Base-by-base conservation (phyloP, 1,140 invertebrate genomes). In the Eciton burchellii region DNA sequence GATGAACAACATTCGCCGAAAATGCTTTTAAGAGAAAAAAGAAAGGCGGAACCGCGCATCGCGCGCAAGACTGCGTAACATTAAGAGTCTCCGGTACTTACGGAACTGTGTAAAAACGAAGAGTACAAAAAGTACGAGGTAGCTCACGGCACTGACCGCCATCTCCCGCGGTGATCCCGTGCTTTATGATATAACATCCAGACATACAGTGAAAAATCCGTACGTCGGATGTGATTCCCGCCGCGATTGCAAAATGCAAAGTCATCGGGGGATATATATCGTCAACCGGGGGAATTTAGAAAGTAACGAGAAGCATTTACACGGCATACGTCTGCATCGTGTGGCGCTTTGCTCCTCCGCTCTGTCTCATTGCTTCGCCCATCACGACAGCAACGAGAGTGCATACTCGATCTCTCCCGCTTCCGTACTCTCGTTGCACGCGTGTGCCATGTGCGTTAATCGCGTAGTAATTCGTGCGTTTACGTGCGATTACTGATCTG, bases 111-210 rank as follows among this genome's bases (percentile, higher is more conserved):
- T 85, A 60, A 83, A 76, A 16, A 84, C 63, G 29, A 89, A 73
- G 68, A 91, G 43, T 54, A 92, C 62, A 57, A 91, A 66, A 65
- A 91, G 66, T 77, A 90, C 52, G 68, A 90, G 68, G 70, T 74
- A 88, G 84, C 83, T 84, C 89, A 89, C 89, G 85, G 90, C 87
- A 93, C 91, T 93, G 90, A 92, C 83, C 89, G 92, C 93, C 93
- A 93, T 94, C 90, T 93, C 93, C 91, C 88, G 89, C 90, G 72
- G 72, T 76, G 88, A 86, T 92, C 85, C 73, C 79, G 84, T 82
- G 79, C 84, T 90, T 89, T 91, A 89, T 93, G 89, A 93, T 93
- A 92, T 92, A 93, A 92, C 92, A 93, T 93, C 90, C 85, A 91
- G 92, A 84, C 85, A 24, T 24, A 88, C 68, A 68, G 43, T 86